Evolutionary conservation across 1,140 invertebrate genomes (phyloP), one percentile per base, ranked within the genome.

Genomic region (Formica selysi): DNA sequence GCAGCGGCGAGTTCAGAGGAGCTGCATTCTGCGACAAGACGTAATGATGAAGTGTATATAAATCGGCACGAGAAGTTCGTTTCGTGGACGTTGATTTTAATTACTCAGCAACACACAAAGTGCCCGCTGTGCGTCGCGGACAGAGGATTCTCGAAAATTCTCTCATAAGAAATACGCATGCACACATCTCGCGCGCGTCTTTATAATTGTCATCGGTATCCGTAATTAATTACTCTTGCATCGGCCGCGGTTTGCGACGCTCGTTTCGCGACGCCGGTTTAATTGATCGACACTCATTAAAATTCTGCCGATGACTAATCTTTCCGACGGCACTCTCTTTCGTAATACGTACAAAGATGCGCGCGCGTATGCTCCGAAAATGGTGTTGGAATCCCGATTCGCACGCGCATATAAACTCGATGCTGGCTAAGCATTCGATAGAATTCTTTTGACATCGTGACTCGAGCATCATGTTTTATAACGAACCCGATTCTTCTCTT

Each of bases 231-330:
- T 61, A 54, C 51, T 19, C 41, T 29, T 10, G 64, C 6, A 80
- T 71, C 54, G 16, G 0, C 16, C 5, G 11, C 59, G 38, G 38
- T 36, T 36, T 29, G 61, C 73, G 59, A 84, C 48, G 61, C 74
- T 73, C 19, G 59, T 78, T 78, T 44, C 64, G 68, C 29, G 84
- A 65, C 61, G 59, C 51, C n/a, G 57, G 78, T 74, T 87, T 89
- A 84, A 89, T 85, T 87, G 85, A 64, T 68, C 26, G 71, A 16
- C 68, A 57, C 51, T 68, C 62, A 67, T 87, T 87, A 81, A 87
- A 85, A 89, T 85, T 80, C 79, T 11, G 65, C 22, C 67, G 87
- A 89, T 90, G 87, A 87, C 73, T 87, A 86, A 90, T 89, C 67
- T 29, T 19, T 51, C 32, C 48, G 22, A 10, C 38, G 57, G n/a